phyloP scores from a whole-genome alignment of 1,140 invertebrate genomes.

The Aphelenchoides fujianensis region DNA sequence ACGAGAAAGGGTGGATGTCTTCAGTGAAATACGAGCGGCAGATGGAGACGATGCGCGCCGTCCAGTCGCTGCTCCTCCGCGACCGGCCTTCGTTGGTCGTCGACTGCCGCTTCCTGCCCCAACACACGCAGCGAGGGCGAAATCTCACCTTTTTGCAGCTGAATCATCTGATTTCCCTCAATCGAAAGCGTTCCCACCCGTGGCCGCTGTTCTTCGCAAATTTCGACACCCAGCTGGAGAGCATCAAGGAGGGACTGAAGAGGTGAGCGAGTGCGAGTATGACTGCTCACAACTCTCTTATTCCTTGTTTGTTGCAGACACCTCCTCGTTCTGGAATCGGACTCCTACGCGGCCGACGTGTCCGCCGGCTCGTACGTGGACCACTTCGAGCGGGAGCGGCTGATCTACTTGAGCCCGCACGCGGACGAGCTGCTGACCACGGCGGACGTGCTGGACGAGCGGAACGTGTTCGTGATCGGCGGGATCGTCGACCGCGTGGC shows the following conservation, averaged over 20 bases:
- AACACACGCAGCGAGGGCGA: constrained; percentile 34
- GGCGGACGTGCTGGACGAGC: constrained; percentile 22
- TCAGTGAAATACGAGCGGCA: too few relatives aligned
- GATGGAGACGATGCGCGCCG: background rate
- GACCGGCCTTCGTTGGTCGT: constrained; percentile 36
- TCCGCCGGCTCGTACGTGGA: constrained; percentile 10
- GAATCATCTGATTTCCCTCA: constrained; percentile 33
- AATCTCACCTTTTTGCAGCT: constrained; percentile 40
- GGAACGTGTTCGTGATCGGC: constrained; percentile 42
- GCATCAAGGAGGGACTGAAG: background rate
- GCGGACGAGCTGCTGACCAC: constrained; percentile 32
- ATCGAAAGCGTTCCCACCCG: constrained; percentile 21
- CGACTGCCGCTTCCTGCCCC: constrained; percentile 43
- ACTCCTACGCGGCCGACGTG: background rate
- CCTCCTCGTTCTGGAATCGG: constrained; percentile 15
- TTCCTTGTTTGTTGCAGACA: constrained; percentile 20
- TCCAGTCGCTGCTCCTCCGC: constrained; percentile 5
- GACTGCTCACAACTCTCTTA: too few relatives aligned
- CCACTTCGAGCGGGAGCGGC: constrained; percentile 11
- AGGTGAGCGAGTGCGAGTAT: background rate
- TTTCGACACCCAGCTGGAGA: constrained; percentile 26
- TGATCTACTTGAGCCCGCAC: constrained; percentile 47
- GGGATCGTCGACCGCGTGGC: constrained; percentile 48
- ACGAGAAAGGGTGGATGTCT: too few relatives aligned
- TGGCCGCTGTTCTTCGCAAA: constrained; percentile 45